Evolutionary conservation across 1,140 invertebrate genomes (phyloP).

Genomic region (Leptinotarsa undecemlineata): DNA sequence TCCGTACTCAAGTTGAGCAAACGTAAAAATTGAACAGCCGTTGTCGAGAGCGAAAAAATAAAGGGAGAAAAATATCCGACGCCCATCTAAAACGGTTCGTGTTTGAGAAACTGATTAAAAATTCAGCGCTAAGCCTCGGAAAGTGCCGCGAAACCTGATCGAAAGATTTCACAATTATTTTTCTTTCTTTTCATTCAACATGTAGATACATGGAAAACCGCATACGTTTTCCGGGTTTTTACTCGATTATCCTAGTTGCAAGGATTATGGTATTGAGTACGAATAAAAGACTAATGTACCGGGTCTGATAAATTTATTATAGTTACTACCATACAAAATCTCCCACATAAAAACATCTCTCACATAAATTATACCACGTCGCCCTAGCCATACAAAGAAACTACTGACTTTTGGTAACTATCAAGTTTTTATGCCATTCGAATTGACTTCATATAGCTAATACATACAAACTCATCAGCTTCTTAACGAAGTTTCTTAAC

Average conservation of each 20-base stretch:
- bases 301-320: too few species aligned
- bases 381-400: too few species aligned
- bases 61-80: conserved; percentile 35
- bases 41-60: conserved; percentile 36
- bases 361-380: too few species aligned
- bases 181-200: conserved; percentile 38
- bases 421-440: too few species aligned
- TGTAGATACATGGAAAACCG: conserved; percentile 14
- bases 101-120: conserved; percentile 50
- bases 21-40: conserved; percentile 39
- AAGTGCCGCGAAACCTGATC: conserved; percentile 45
- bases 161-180: conserved; percentile 48
- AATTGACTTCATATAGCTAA: too few species aligned
- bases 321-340: too few species aligned
- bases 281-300: too few species aligned
- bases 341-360: too few species aligned
- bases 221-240: conserved; percentile 10
- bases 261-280: not conserved
- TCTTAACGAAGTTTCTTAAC: too few species aligned
- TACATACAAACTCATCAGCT: too few species aligned
- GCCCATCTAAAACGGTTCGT: conserved; percentile 36
- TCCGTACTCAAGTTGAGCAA: conserved; percentile 38
- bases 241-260: not conserved
- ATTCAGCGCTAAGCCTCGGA: conserved; percentile 46
- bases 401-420: too few species aligned